Percentiles rank a stretch among this genome's conserved stretches.
phyloP scores from a whole-genome alignment of 2,797 vertebrate genomes.

The Coregonus suidteri region DNA sequence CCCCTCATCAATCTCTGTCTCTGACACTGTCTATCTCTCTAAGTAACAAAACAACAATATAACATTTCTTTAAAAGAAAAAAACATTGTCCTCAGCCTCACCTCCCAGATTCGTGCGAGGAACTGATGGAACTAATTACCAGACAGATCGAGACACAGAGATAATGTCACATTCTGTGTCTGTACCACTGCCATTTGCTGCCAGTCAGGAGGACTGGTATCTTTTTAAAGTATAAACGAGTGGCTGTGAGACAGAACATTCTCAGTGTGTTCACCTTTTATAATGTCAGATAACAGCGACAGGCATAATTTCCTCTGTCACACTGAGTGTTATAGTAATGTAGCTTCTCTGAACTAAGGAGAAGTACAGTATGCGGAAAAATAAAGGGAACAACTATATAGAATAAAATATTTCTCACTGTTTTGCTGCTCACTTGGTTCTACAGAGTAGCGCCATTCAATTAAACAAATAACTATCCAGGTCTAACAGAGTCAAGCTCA shows the following conservation, averaged over 20 bases:
- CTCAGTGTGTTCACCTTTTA: constrained; percentile 38
- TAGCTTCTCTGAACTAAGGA: not conserved
- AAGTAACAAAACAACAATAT: not conserved
- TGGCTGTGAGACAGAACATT: not conserved
- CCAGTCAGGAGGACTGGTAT: not conserved
- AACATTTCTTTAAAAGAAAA: too few species aligned
- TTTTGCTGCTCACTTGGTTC: too few species aligned
- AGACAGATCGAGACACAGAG: not conserved
- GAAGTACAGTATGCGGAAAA: not conserved
- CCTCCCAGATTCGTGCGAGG: constrained; percentile 16
- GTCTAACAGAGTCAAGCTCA: too few species aligned
- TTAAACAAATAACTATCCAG: too few species aligned
- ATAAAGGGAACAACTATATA: too few species aligned
- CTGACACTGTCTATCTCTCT: not conserved
- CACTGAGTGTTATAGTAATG: not conserved
- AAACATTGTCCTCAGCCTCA: constrained; percentile 33
- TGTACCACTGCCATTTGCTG: constrained; percentile 9
- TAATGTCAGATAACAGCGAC: constrained; percentile 38
- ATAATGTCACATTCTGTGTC: constrained; percentile 3
- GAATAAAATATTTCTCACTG: too few species aligned
- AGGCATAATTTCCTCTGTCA: not conserved
- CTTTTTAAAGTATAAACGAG: constrained; percentile 16
- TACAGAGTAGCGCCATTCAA: too few species aligned
- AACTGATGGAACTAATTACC: constrained; percentile 19
- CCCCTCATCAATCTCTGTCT: not conserved